A percentile compares a stretch with the other conserved stretches of the same genome.
phyloP scores from a whole-genome alignment of 2,113 vertebrate species.

The Chrysochloris asiatica region DNA sequence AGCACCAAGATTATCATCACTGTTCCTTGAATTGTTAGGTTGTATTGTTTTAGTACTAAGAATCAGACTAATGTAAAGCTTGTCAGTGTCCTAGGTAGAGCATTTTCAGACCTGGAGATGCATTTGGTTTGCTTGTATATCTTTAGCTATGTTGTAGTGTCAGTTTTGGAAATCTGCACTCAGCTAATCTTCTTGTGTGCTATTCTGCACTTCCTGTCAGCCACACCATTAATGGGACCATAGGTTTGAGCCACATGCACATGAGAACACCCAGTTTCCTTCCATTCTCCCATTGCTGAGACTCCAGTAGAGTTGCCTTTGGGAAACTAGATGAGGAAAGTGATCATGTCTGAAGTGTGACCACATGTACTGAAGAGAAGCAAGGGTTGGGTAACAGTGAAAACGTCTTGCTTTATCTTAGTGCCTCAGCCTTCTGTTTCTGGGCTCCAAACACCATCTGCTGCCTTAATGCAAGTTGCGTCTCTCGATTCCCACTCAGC shows the following conservation, averaged over 20 bases:
- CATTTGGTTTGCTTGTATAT: background rate
- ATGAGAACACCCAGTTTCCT: background rate
- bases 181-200: background rate
- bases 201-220: constrained; percentile 27
- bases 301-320: background rate
- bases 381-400: constrained; percentile 30
- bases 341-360: background rate
- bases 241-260: background rate
- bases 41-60: background rate
- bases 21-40: background rate
- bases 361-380: background rate
- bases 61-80: background rate
- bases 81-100: background rate
- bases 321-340: background rate
- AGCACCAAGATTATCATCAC: background rate
- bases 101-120: background rate
- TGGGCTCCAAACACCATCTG: constrained; percentile 80
- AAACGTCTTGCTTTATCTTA: constrained; percentile 73
- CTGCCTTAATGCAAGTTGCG: constrained; percentile 89
- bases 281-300: background rate
- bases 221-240: background rate
- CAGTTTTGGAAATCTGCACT: constrained; percentile 19
- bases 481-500: constrained; percentile 85
- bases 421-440: constrained; percentile 83
- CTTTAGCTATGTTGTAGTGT: background rate